phyloP scores from a whole-genome alignment of 2,888 invertebrate species.

The Xanthorhoe designata region DNA sequence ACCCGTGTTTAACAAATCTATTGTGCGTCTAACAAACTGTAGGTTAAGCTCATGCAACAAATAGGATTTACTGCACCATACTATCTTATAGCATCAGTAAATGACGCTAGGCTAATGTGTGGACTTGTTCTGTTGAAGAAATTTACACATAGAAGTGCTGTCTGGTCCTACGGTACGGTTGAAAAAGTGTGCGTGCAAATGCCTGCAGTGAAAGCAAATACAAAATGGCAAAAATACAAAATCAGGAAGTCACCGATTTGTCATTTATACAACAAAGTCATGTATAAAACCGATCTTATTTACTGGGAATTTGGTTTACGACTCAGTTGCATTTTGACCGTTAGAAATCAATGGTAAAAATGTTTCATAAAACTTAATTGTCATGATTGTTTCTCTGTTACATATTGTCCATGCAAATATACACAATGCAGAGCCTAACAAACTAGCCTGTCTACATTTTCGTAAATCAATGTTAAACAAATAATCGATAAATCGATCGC shows the following conservation, averaged over 20 bases:
- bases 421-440: neutral
- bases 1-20: slow-evolving; percentile 31
- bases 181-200: too few relatives aligned
- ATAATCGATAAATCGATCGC: slow-evolving; percentile 75
- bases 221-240: neutral
- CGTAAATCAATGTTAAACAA: slow-evolving; percentile 23
- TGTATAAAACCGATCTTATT: too few relatives aligned
- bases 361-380: too few relatives aligned
- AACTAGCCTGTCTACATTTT: slow-evolving; percentile 11
- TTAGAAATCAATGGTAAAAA: too few relatives aligned
- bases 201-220: too few relatives aligned
- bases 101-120: slow-evolving; percentile 3
- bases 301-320: too few relatives aligned
- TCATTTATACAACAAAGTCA: too few relatives aligned
- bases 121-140: neutral
- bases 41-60: slow-evolving; percentile 32
- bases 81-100: slow-evolving; percentile 34
- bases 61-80: slow-evolving; percentile 30
- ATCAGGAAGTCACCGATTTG: neutral
- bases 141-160: neutral
- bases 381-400: too few relatives aligned
- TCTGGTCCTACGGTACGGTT: too few relatives aligned
- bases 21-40: slow-evolving; percentile 27
- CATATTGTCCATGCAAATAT: neutral
- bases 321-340: too few relatives aligned